A percentile compares a stretch with the other conserved stretches of the same genome.
These are phyloP conservation scores for Calidris pugnax DNA, from an alignment of 2,113 vertebrate species.

Conservation along the genomic window DNA sequence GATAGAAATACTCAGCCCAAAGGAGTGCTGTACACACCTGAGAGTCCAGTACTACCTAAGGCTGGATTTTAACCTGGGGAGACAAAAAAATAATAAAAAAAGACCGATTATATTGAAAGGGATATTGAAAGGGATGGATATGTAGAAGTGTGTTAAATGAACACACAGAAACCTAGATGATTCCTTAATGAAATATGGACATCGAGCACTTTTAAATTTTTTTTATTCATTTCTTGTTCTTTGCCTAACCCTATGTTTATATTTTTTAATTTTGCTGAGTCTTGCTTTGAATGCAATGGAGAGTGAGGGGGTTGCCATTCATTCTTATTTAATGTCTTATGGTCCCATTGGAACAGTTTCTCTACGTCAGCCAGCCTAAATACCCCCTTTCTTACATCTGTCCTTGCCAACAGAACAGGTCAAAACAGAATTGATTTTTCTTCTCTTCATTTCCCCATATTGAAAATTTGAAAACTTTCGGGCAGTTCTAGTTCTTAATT, in stretches of 20 bases:
- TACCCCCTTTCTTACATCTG: not conserved
- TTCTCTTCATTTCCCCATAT: not conserved
- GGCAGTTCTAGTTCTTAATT: not conserved
- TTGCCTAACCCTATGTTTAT: not conserved
- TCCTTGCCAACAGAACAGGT: not conserved
- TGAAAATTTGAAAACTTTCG: conserved; percentile 14
- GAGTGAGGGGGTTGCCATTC: not conserved
- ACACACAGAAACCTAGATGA: not conserved
- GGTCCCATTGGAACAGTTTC: not conserved
- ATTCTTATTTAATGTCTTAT: not conserved
- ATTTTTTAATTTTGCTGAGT: not conserved
- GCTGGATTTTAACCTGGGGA: not conserved
- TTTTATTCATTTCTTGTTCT: fast-evolving
- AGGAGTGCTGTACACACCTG: not conserved
- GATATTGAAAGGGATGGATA: not conserved
- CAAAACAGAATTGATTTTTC: not conserved
- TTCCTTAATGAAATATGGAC: not conserved
- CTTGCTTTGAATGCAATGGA: not conserved
- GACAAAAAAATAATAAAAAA: not conserved
- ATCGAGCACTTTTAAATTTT: not conserved
- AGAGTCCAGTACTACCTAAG: not conserved
- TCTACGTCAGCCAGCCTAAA: not conserved
- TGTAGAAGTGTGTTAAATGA: not conserved
- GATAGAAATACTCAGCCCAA: not conserved
- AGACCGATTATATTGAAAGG: not conserved